These are phyloP conservation scores for Acronicta alni DNA, from an alignment of 2,888 invertebrate species.

Conservation along the genomic window DNA sequence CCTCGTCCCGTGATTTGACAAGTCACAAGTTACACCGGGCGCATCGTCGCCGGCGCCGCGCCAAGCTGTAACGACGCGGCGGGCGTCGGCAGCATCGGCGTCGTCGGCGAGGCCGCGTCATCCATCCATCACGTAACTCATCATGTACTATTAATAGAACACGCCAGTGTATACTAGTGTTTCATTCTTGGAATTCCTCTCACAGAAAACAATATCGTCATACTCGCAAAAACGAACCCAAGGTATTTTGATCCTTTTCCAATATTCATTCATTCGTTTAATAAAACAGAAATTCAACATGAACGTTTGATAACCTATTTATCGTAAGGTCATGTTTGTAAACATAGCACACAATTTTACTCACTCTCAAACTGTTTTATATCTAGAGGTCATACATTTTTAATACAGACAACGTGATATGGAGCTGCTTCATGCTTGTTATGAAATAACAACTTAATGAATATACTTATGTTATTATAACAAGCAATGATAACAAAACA, in stretches of 20 bases:
- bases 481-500: constrained; percentile 26
- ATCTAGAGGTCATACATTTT: constrained; percentile 64
- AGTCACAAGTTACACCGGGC: constrained; percentile 38
- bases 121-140: constrained; percentile 84
- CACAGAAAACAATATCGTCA: constrained; percentile 77
- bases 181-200: constrained; percentile 83
- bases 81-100: constrained; percentile 28
- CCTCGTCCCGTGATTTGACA: constrained; percentile 73
- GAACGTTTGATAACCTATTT: constrained; percentile 76
- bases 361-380: constrained; percentile 63
- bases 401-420: constrained; percentile 44
- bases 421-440: constrained; percentile 35
- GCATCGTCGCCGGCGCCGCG: constrained; percentile 64
- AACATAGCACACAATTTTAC: constrained; percentile 72
- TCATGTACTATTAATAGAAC: constrained; percentile 85
- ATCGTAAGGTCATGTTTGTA: constrained; percentile 79
- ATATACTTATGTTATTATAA: constrained; percentile 35
- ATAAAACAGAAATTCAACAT: constrained; percentile 69
- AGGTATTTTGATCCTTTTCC: constrained; percentile 62
- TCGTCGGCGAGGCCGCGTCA: constrained; percentile 82
- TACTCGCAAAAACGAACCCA: constrained; percentile 60
- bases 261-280: constrained; percentile 69
- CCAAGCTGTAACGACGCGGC: constrained; percentile 61
- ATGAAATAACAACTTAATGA: constrained; percentile 45
- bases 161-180: constrained; percentile 65